Percentiles rank a stretch among this genome's conserved stretches.
These are phyloP conservation scores for Aporrectodea caliginosa DNA, from an alignment of 1,140 invertebrate species.

Conservation along the genomic window DNA sequence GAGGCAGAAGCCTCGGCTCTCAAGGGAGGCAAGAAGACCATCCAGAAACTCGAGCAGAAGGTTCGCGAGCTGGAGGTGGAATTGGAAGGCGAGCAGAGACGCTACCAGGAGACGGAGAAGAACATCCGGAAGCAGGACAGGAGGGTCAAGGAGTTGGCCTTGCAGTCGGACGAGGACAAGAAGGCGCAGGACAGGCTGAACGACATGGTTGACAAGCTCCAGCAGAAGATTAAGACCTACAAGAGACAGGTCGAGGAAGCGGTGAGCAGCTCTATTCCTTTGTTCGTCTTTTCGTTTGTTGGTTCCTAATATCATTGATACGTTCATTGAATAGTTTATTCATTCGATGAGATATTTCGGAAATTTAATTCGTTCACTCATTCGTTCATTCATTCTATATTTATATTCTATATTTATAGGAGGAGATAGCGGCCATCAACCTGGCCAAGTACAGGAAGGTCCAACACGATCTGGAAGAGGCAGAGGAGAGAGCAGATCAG, in stretches of 20 bases:
- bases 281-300: too few relatives aligned
- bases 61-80: slow-evolving; percentile 85
- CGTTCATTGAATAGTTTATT: slow-evolving; percentile 98
- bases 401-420: slow-evolving; percentile 59
- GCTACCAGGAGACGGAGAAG: slow-evolving; percentile 73
- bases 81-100: slow-evolving; percentile 93
- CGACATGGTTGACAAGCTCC: slow-evolving; percentile 96
- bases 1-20: slow-evolving; percentile 94
- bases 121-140: slow-evolving; percentile 74
- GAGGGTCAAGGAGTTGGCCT: slow-evolving; percentile 68
- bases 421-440: slow-evolving; percentile 96
- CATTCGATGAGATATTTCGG: slow-evolving; percentile 99
- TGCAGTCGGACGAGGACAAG: slow-evolving; percentile 85
- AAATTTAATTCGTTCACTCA: slow-evolving; percentile 70
- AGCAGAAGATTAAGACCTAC: slow-evolving; percentile 99
- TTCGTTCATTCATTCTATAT: too few relatives aligned
- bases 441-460: slow-evolving; percentile 99
- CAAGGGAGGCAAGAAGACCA: slow-evolving; percentile 85
- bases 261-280: too few relatives aligned
- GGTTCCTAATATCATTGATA: slow-evolving; percentile 97
- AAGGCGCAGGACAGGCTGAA: slow-evolving; percentile 98
- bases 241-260: slow-evolving; percentile 99
- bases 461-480: slow-evolving; percentile 96
- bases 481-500: slow-evolving; percentile 94
- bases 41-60: slow-evolving; percentile 54